phyloP scores from a whole-genome alignment of 2,888 invertebrate species.

The Dichetophora obliterata region DNA sequence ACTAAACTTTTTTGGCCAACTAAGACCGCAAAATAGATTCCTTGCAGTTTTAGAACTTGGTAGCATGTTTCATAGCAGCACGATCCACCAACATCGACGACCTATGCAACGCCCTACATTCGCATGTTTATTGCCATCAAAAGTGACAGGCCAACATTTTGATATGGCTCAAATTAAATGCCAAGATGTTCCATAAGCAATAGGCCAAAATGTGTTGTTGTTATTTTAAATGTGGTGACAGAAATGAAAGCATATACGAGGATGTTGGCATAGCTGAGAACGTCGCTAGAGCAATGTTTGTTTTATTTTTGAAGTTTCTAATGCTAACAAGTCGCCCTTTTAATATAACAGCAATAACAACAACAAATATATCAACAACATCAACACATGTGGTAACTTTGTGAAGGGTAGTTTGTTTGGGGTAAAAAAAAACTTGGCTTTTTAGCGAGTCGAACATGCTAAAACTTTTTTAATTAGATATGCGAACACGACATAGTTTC shows the following conservation, averaged over 20 bases:
- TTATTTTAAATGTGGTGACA: neutral
- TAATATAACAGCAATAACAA: neutral
- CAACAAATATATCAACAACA: neutral
- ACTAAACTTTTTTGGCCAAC: too few relatives aligned
- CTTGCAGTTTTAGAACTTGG: too few relatives aligned
- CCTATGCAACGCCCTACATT: neutral
- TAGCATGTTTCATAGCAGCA: too few relatives aligned
- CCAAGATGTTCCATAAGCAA: neutral
- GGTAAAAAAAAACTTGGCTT: neutral
- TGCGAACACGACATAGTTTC: neutral
- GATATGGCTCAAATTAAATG: slow-evolving; percentile 18
- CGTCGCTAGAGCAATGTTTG: neutral
- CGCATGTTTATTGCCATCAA: neutral
- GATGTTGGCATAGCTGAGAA: neutral
- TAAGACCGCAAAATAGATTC: too few relatives aligned
- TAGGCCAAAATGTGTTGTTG: neutral
- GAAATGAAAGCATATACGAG: too few relatives aligned
- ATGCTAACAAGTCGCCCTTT: neutral
- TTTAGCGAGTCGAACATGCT: neutral
- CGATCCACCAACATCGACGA: neutral
- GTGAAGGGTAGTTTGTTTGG: neutral
- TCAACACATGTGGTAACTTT: neutral
- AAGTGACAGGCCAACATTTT: neutral
- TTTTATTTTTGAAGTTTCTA: neutral
- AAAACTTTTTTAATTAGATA: neutral